Evolutionary conservation across 2,113 vertebrate species (phyloP).

Genomic region (Upupa epops): DNA sequence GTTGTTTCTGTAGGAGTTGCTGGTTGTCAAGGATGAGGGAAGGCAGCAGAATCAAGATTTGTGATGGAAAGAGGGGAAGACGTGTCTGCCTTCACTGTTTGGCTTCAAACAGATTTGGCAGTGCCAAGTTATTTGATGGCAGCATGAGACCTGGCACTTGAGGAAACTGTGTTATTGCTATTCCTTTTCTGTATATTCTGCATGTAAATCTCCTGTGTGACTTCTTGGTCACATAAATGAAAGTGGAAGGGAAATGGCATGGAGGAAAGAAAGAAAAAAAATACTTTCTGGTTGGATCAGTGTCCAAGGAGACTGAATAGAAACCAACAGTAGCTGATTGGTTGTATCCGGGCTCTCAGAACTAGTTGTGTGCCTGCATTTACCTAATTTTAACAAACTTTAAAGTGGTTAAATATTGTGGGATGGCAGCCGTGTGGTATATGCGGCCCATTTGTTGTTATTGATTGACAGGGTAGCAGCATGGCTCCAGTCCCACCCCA

Average conservation of each 20-base stretch:
- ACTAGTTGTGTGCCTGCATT: neutral
- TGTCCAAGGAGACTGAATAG: neutral
- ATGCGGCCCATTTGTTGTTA: neutral
- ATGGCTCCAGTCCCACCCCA: neutral
- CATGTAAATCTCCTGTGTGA: neutral
- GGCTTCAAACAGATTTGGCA: neutral
- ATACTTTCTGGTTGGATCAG: neutral
- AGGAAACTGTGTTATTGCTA: neutral
- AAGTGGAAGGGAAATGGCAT: neutral
- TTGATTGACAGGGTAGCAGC: fast-evolving
- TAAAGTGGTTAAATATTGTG: neutral
- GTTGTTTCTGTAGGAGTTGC: neutral
- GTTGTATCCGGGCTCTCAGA: neutral
- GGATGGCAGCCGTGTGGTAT: neutral
- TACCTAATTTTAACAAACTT: slow-evolving; percentile 11
- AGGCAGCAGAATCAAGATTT: neutral
- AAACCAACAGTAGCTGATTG: neutral
- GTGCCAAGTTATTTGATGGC: neutral
- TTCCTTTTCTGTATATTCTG: neutral
- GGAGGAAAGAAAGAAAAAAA: neutral
- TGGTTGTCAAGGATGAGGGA: neutral
- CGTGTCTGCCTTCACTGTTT: neutral
- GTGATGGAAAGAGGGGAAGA: neutral
- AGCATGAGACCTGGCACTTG: neutral
- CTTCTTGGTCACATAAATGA: neutral